These are phyloP conservation scores for Nothoprocta pentlandii DNA, from an alignment of 2,113 vertebrate genomes.

Conservation along the genomic window DNA sequence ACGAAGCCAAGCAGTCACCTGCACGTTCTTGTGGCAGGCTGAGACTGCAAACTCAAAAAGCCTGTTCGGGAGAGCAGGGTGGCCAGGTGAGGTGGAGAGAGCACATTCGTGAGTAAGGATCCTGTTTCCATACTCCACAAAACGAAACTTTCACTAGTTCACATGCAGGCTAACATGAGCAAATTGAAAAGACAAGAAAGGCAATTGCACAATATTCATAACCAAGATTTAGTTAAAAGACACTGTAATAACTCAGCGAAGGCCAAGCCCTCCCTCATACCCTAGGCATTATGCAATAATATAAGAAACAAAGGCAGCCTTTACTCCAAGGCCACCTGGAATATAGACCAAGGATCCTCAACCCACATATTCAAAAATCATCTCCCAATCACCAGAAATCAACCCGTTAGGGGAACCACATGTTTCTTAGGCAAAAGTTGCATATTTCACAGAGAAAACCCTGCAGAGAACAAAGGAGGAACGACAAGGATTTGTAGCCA, in stretches of 20 bases:
- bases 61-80: background rate
- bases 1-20: background rate
- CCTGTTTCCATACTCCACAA: background rate
- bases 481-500: background rate
- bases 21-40: background rate
- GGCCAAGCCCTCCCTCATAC: background rate
- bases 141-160: background rate
- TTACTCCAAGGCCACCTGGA: background rate
- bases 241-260: background rate
- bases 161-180: background rate
- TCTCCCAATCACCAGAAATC: background rate
- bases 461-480: constrained; percentile 35
- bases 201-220: background rate
- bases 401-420: background rate
- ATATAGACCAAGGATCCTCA: background rate
- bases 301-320: background rate
- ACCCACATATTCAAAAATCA: background rate
- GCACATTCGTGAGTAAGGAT: background rate
- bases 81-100: background rate
- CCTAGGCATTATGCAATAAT: background rate
- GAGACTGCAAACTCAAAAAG: background rate
- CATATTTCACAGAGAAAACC: background rate
- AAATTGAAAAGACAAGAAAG: background rate
- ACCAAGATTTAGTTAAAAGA: background rate
- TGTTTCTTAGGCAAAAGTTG: background rate